These are phyloP conservation scores for Coelinius sp. DNA, from an alignment of 2,888 invertebrate genomes.

Conservation along the genomic window DNA sequence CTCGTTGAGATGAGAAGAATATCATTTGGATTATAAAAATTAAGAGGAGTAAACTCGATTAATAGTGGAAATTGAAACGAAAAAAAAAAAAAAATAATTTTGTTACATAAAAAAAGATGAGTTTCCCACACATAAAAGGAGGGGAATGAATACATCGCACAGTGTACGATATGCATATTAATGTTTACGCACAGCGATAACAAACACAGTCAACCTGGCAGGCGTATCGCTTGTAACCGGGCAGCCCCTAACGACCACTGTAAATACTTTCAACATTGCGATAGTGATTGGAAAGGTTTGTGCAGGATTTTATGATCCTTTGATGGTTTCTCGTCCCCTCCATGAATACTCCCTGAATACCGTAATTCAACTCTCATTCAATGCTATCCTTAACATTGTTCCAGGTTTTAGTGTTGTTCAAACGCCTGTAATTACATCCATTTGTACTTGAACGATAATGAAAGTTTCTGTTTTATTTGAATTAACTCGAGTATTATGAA, in stretches of 20 bases:
- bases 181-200: conserved; percentile 40
- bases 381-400: background rate
- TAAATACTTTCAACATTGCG: background rate
- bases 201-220: conserved; percentile 28
- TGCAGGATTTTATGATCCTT: conserved; percentile 18
- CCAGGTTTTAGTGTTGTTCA: too few species aligned
- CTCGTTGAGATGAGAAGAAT: too few species aligned
- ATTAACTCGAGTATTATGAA: too few species aligned
- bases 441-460: too few species aligned
- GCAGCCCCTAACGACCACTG: background rate
- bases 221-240: conserved; percentile 26
- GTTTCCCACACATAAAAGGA: too few species aligned
- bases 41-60: background rate
- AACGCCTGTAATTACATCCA: too few species aligned
- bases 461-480: too few species aligned
- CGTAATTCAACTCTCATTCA: background rate
- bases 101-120: too few species aligned
- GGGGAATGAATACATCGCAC: too few species aligned
- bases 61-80: too few species aligned
- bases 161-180: too few species aligned
- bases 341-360: background rate
- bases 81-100: too few species aligned
- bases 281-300: conserved; percentile 23
- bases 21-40: background rate
- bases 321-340: conserved; percentile 10